Evolutionary conservation across 1,140 invertebrate genomes (phyloP), one percentile per base, ranked within the genome.

Genomic region (Meloidogyne hapla): DNA sequence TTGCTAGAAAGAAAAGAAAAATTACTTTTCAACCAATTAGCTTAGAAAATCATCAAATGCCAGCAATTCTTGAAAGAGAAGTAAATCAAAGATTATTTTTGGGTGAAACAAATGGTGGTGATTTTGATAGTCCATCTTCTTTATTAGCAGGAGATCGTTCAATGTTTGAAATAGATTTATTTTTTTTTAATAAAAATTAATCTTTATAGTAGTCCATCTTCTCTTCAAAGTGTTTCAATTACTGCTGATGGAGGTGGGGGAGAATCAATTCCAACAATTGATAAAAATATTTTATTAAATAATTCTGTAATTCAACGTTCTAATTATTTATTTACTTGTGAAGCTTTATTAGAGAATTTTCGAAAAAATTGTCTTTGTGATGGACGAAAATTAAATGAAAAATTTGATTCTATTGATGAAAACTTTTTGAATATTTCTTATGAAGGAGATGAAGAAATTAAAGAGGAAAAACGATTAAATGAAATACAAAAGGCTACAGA

Each of bases 291-390:
- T 1, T 45, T 4, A 45, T 42, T 26, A 0, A 69, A 69, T 26
- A 56, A 69, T 23, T 69, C 70, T 12, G 62, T 33, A 72, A 63
- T 23, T 38, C 33, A 33, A 33, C 33, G 78, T 21, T 67, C 62
- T 65, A 74, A 68, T 26, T 42, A 61, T 67, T 65, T 77, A 28
- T 76, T 66, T 48, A 77, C 67, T 13, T 67, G 48, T 33, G 62
- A 77, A n/a, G 76, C 61, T 26, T n/a, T 77, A 28, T 2, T 77
- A n/a, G 74, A 77, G 40, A 77, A 77, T 68, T 77, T 77, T 66
- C 63, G 67, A 65, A 26, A 66, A 25, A 77, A 77, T 62, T 65
- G 74, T 33, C 66, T 77, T n/a, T 77, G 76, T 38, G 28, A 78
- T 33, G 45, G 23, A 25, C 38, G 45, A 9, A 26, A 74, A 77